phyloP scores from a whole-genome alignment of 2,797 vertebrate genomes.

The Onychomys leucogaster region DNA sequence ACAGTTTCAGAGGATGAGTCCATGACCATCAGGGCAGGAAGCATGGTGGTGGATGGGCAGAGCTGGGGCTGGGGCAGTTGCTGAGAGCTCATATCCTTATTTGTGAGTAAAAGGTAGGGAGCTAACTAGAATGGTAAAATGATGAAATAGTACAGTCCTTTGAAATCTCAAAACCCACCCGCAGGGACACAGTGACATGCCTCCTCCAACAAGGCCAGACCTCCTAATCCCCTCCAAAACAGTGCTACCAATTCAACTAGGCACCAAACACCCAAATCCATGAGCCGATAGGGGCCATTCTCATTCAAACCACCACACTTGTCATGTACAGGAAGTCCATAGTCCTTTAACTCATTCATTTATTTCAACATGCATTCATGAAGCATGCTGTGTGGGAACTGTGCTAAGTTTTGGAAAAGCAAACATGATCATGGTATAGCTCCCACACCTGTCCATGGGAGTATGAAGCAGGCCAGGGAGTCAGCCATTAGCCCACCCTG shows the following conservation, averaged over 20 bases:
- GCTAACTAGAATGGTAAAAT: not conserved
- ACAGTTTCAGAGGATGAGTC: not conserved
- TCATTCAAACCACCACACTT: no score
- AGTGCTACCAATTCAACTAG: not conserved
- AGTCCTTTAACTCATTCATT: not conserved
- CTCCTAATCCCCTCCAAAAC: not conserved
- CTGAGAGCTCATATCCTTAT: not conserved
- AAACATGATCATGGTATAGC: fast-evolving
- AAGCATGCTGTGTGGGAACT: not conserved
- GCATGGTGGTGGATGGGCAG: not conserved
- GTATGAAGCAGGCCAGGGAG: no score
- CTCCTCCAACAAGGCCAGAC: not conserved
- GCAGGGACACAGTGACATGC: not conserved
- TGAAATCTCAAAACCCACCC: not conserved
- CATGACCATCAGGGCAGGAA: no score
- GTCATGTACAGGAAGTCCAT: not conserved
- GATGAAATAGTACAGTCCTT: not conserved
- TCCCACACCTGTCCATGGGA: not conserved
- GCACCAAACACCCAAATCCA: not conserved
- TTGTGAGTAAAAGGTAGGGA: not conserved
- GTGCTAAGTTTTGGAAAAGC: not conserved
- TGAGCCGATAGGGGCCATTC: no score
- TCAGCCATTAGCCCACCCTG: no score
- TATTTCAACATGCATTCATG: not conserved
- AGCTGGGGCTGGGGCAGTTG: no score